Evolutionary conservation across 2,888 invertebrate species (phyloP).

Genomic region (Urechis unicinctus): DNA sequence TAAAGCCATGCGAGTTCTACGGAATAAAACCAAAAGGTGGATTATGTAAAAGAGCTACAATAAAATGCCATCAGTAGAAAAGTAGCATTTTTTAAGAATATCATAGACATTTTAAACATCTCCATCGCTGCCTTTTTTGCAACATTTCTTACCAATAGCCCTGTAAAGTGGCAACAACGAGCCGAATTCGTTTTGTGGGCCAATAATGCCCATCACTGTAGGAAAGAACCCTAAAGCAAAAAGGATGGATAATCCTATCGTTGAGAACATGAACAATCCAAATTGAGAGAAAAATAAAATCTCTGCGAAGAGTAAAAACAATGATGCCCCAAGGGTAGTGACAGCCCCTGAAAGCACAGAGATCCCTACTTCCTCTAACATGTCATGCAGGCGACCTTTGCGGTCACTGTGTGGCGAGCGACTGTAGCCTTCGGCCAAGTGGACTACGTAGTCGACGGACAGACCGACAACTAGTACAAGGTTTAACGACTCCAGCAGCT

Average conservation of each 20-base stretch:
- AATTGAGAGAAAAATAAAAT: slow-evolving; percentile 38
- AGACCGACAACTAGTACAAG: slow-evolving; percentile 39
- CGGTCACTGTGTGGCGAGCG: slow-evolving; percentile 28
- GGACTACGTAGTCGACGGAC: slow-evolving; percentile 41
- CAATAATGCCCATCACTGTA: slow-evolving; percentile 28
- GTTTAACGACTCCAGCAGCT: slow-evolving; percentile 39
- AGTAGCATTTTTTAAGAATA: too few relatives aligned
- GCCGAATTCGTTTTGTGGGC: slow-evolving; percentile 24
- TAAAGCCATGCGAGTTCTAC: too few relatives aligned
- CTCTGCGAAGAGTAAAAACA: slow-evolving; percentile 34
- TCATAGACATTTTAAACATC: too few relatives aligned
- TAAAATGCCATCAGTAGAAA: too few relatives aligned
- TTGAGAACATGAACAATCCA: slow-evolving; percentile 38
- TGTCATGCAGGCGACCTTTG: slow-evolving; percentile 29
- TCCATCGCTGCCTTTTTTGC: too few relatives aligned
- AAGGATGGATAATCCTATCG: slow-evolving; percentile 33
- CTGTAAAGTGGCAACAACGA: slow-evolving; percentile 15
- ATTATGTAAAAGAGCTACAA: too few relatives aligned
- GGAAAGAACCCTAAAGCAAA: slow-evolving; percentile 33
- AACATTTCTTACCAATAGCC: background rate
- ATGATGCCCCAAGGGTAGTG: slow-evolving; percentile 35
- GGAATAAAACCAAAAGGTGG: too few relatives aligned
- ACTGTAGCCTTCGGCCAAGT: slow-evolving; percentile 40
- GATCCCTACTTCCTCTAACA: slow-evolving; percentile 35
- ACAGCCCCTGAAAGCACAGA: slow-evolving; percentile 38